Percentiles rank a stretch among this genome's conserved stretches.
phyloP scores from a whole-genome alignment of 2,888 invertebrate genomes.

The Nineta flava region DNA sequence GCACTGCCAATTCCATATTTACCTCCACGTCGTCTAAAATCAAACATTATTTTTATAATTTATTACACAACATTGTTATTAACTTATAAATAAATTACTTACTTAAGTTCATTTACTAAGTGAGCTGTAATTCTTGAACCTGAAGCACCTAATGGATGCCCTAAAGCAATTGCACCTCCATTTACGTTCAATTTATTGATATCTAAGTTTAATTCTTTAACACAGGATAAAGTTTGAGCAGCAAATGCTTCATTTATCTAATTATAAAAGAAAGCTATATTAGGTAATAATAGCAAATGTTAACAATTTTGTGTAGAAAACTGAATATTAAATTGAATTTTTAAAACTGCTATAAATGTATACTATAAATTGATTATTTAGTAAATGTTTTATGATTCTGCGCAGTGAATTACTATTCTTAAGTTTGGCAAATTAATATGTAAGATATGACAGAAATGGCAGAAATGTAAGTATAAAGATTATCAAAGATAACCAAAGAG shows the following conservation, averaged over 20 bases:
- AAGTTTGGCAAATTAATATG: too few species aligned
- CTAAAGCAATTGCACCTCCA: slow-evolving; percentile 92
- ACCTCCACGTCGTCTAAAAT: slow-evolving; percentile 58
- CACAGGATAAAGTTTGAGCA: slow-evolving; percentile 85
- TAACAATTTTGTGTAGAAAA: too few species aligned
- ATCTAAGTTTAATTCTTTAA: slow-evolving; percentile 76
- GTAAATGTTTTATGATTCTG: too few species aligned
- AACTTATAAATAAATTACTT: slow-evolving; percentile 14
- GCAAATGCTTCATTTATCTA: slow-evolving; percentile 98
- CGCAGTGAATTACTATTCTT: too few species aligned
- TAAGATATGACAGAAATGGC: too few species aligned
- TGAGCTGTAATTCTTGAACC: slow-evolving; percentile 86
- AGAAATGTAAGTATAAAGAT: too few species aligned
- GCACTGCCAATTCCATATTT: slow-evolving; percentile 89
- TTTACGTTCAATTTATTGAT: slow-evolving; percentile 78
- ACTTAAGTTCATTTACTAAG: slow-evolving; percentile 83
- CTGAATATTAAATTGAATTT: too few species aligned
- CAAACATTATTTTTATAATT: slow-evolving; percentile 8
- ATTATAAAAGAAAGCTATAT: slow-evolving; percentile 11
- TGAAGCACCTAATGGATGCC: slow-evolving; percentile 94
- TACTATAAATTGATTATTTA: too few species aligned
- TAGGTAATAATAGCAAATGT: too few species aligned
- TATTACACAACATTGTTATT: not conserved
- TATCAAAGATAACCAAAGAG: too few species aligned
- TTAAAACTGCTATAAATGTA: too few species aligned